phyloP scores from a whole-genome alignment of 2,797 vertebrate species.

The Myotis myotis region DNA sequence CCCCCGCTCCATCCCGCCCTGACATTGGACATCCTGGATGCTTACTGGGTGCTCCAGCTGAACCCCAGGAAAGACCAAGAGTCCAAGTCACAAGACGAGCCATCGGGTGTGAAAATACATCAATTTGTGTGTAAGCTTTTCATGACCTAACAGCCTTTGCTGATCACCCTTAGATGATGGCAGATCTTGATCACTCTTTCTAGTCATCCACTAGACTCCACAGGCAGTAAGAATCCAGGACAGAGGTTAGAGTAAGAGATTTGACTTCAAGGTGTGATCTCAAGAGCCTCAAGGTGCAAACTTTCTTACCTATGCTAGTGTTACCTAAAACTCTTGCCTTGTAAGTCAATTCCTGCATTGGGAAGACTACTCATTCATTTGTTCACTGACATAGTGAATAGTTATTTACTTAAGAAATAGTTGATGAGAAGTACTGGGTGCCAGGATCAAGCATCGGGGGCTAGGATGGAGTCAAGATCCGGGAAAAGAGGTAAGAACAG shows the following conservation, averaged over 20 bases:
- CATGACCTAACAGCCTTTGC: constrained; percentile 69
- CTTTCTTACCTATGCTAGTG: not conserved
- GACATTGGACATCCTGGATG: accelerated
- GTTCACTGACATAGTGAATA: not conserved
- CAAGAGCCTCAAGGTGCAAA: not conserved
- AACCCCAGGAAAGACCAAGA: not conserved
- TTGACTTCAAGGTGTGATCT: not conserved
- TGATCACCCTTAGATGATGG: constrained; percentile 66
- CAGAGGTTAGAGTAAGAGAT: not conserved
- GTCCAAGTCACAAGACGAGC: not conserved
- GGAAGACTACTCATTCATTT: not conserved
- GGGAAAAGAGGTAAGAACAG: not conserved
- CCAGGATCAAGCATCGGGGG: not conserved
- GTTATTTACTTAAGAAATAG: not conserved
- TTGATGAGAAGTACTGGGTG: not conserved
- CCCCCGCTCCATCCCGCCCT: accelerated
- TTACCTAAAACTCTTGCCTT: not conserved
- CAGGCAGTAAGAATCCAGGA: not conserved
- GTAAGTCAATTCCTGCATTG: not conserved
- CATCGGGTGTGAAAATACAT: not conserved
- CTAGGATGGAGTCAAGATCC: too few relatives aligned
- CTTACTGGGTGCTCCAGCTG: not conserved
- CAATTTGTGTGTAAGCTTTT: constrained; percentile 45
- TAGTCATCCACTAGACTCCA: not conserved
- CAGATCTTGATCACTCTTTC: not conserved